A percentile compares a stretch with the other conserved stretches of the same genome.
These are phyloP conservation scores for Drosophila tripunctata DNA, from an alignment of 2,888 invertebrate species.

Conservation along the genomic window DNA sequence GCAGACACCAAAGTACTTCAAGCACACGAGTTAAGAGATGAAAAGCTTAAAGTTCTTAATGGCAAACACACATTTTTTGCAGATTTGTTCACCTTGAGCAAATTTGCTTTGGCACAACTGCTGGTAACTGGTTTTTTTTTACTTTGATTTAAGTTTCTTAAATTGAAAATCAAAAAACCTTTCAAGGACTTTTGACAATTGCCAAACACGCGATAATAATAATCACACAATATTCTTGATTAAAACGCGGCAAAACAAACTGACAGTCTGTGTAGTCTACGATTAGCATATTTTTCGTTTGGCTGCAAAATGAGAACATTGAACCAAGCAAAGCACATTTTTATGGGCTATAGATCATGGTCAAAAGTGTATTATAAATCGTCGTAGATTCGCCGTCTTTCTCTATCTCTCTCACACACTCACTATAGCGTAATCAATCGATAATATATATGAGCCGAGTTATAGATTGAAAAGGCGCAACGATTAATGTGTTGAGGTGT, in stretches of 20 bases:
- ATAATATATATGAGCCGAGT: constrained; percentile 28
- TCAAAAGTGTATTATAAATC: constrained; percentile 3
- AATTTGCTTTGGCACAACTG: constrained; percentile 11
- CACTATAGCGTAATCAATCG: constrained; percentile 21
- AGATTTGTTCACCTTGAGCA: constrained; percentile 46
- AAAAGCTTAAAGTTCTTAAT: constrained; percentile 31
- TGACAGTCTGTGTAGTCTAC: constrained; percentile 21
- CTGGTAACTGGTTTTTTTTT: constrained; percentile 37
- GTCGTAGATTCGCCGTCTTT: neutral
- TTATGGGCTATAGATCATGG: constrained; percentile 38
- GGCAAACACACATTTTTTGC: constrained; percentile 7
- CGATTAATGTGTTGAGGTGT: constrained; percentile 13
- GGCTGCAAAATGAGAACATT: constrained; percentile 35
- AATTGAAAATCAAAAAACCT: constrained; percentile 13
- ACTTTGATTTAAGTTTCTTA: neutral
- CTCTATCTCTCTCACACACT: neutral
- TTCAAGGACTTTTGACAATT: constrained; percentile 48
- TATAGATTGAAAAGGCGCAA: constrained; percentile 15
- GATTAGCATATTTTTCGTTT: constrained; percentile 33
- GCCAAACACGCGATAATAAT: constrained; percentile 31
- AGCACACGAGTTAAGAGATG: constrained; percentile 8
- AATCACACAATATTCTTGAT: constrained; percentile 36
- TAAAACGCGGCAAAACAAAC: constrained; percentile 11
- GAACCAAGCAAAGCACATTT: constrained; percentile 29
- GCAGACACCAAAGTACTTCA: constrained; percentile 9